Evolutionary conservation across 1,140 invertebrate genomes (phyloP).

Genomic region (Aphis craccivora): DNA sequence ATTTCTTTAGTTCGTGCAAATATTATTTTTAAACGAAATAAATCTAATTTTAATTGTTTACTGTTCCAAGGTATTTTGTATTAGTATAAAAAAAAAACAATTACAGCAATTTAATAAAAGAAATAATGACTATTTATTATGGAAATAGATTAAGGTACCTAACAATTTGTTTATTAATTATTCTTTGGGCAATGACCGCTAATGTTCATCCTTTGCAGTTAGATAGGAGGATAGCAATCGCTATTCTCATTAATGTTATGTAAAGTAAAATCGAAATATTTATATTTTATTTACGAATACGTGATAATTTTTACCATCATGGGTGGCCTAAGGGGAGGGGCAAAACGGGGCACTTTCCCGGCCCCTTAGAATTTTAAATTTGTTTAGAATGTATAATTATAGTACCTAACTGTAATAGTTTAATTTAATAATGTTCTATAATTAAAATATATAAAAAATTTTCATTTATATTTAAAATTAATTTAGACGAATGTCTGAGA

Average conservation of each 20-base stretch:
- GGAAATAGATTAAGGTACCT: background rate
- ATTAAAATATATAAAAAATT: too few species aligned
- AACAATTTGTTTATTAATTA: background rate
- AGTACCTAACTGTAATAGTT: too few species aligned
- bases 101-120: background rate
- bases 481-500: too few species aligned
- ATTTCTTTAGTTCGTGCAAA: background rate
- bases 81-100: background rate
- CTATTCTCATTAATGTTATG: background rate
- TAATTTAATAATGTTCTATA: too few species aligned
- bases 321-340: too few species aligned
- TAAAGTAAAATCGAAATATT: background rate
- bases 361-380: too few species aligned
- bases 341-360: too few species aligned
- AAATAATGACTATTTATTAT: background rate
- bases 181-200: background rate
- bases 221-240: background rate
- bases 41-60: background rate
- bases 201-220: background rate
- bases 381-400: too few species aligned
- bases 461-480: too few species aligned
- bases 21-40: background rate
- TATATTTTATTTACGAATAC: background rate
- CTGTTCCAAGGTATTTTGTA: background rate
- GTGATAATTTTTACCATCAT: background rate